A percentile compares a stretch with the other conserved stretches of the same genome.
phyloP scores from a whole-genome alignment of 2,888 invertebrate species.

The Rhagium mordax region DNA sequence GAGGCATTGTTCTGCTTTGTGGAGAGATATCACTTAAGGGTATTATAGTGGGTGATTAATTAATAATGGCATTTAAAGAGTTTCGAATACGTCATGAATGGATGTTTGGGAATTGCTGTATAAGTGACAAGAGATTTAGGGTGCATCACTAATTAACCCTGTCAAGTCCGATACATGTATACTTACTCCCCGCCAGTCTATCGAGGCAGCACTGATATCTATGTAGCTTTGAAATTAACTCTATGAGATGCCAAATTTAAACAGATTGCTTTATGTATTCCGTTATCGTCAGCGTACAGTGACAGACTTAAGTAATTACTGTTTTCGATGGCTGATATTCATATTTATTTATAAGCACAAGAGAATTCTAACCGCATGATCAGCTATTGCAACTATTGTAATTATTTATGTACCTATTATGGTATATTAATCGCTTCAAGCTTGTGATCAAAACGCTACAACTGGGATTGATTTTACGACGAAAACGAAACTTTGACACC shows the following conservation, averaged over 20 bases:
- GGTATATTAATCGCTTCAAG: too few species aligned
- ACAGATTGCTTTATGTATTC: slow-evolving; percentile 41
- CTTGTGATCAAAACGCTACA: too few species aligned
- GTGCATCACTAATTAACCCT: slow-evolving; percentile 42
- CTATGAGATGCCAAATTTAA: slow-evolving; percentile 39
- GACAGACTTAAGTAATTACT: slow-evolving; percentile 1
- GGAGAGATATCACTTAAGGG: slow-evolving; percentile 19
- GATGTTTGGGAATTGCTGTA: slow-evolving; percentile 26
- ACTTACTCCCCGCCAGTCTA: slow-evolving; percentile 13
- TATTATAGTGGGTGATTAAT: slow-evolving; percentile 29
- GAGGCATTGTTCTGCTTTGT: neutral
- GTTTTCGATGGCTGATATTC: neutral
- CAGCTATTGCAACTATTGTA: too few species aligned
- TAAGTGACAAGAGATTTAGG: slow-evolving; percentile 36
- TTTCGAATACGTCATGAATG: slow-evolving; percentile 32
- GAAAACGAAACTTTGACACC: too few species aligned
- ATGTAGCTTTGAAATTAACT: slow-evolving; percentile 46
- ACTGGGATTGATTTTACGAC: too few species aligned
- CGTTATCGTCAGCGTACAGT: slow-evolving; percentile 36
- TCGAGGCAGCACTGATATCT: slow-evolving; percentile 11
- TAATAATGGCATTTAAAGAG: slow-evolving; percentile 36
- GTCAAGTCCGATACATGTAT: slow-evolving; percentile 41
- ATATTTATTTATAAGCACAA: neutral
- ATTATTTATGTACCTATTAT: too few species aligned
- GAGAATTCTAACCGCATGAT: neutral